A percentile compares a stretch with the other conserved stretches of the same genome.
Conservation (phyloP, 2,797 vertebrate genomes). For the Spinus olivaceus region DNA sequence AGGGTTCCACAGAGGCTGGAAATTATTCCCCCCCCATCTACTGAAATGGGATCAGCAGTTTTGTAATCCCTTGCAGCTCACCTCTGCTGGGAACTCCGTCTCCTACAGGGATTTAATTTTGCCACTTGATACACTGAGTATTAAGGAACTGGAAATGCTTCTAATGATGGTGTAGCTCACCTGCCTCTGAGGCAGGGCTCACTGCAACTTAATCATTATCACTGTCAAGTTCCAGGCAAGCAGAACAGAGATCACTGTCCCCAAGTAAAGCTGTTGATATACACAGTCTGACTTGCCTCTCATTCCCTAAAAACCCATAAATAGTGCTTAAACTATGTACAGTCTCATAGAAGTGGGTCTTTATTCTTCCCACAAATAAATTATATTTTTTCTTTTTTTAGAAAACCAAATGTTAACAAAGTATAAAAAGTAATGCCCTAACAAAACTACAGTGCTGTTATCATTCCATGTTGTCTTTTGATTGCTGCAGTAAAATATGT, state of each 20-base stretch:
- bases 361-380: conserved; percentile 68
- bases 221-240: neutral
- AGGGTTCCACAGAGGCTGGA: neutral
- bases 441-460: conserved; percentile 11
- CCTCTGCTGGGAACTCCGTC: neutral
- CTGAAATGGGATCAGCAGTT: neutral
- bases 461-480: conserved; percentile 19
- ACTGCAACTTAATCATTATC: neutral
- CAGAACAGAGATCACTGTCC: neutral
- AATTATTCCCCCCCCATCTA: neutral
- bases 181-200: neutral
- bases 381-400: neutral
- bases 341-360: conserved; percentile 31
- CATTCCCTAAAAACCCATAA: conserved; percentile 9
- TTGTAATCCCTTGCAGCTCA: neutral
- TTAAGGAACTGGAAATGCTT: neutral
- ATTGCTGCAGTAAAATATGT: conserved; percentile 53
- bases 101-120: neutral
- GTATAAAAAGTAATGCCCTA: conserved; percentile 67
- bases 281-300: neutral
- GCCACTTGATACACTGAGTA: neutral
- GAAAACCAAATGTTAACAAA: conserved; percentile 39
- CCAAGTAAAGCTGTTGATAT: neutral
- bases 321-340: conserved; percentile 42
- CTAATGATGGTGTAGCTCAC: neutral